Conservation (phyloP, 2,113 vertebrate species). For the Forbesichthys papilliferus region DNA sequence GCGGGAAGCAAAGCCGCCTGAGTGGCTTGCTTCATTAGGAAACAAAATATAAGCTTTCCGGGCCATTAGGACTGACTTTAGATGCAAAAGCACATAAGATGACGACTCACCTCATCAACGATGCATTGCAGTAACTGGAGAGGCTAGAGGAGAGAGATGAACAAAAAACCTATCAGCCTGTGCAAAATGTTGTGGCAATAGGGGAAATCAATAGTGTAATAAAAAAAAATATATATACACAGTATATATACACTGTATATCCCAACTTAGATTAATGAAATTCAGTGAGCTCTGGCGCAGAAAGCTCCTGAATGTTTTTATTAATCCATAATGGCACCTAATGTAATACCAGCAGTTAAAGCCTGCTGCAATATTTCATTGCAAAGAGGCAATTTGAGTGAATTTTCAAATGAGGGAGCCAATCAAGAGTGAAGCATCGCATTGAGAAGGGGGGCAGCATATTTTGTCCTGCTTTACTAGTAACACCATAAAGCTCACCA, state of each 20-base stretch:
- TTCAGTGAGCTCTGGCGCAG: conserved; percentile 89
- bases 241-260: conserved; percentile 34
- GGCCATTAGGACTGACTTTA: conserved; percentile 99
- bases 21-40: conserved; percentile 99
- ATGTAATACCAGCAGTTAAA: conserved; percentile 96
- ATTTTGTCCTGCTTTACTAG: conserved; percentile 27
- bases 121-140: conserved; percentile 99
- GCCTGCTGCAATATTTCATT: conserved; percentile 84
- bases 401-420: conserved; percentile 89
- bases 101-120: conserved; percentile 99
- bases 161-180: conserved; percentile 81
- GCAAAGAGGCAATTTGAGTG: conserved; percentile 93
- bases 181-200: conserved; percentile 91
- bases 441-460: conserved; percentile 85
- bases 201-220: conserved; percentile 95
- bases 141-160: conserved; percentile 82
- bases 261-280: conserved; percentile 96
- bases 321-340: conserved; percentile 95
- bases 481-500: conserved; percentile 95
- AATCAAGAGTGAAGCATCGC: conserved; percentile 88
- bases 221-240: conserved; percentile 64
- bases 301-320: conserved; percentile 87
- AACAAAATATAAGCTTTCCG: conserved; percentile 99
- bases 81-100: conserved; percentile 99
- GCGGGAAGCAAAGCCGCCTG: conserved; percentile 88